Evolutionary conservation across 2,888 invertebrate species (phyloP), one percentile per base, ranked within the genome.

Genomic region (Trachelus tabidus): DNA sequence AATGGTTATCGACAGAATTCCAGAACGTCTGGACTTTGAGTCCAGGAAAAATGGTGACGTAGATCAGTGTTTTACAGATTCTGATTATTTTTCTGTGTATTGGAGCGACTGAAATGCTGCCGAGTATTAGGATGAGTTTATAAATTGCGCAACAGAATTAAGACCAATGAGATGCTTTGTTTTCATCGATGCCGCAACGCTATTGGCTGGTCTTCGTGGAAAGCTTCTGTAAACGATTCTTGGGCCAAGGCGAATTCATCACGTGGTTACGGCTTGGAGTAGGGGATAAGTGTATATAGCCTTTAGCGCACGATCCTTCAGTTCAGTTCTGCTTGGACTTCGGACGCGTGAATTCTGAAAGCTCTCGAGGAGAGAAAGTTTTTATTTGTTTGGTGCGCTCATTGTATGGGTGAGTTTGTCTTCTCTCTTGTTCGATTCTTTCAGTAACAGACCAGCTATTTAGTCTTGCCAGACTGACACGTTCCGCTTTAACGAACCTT

Each of bases 321-420:
- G 83, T 81, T 86, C 87, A 91, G 90, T 90, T 89, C 88, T 85
- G 83, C 87, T 88, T 84, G 86, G 85, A 89, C 89, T 90, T 90
- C 88, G 85, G 88, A 89, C 85, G 87, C 85, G 89, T 84, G 86
- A 83, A 85, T 81, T 76, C 80, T 79, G 74, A 80, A 81, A 84
- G 85, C 85, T 85, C 85, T 79, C 83, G 86, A 84, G 84, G 85
- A 86, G 88, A 80, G 87, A 86, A 87, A 87, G 90, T 90, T 91
- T 89, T 89, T 88, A 87, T 91, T 89, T 91, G 91, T 89, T 91
- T 88, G 89, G 91, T 91, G 90, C 87, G 91, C 90, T 91, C 91
- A 86, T 91, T 91, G 91, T 91, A 91, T 91, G 91, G 91, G 91
- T 91, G 85, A 90, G 91, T 86, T 30, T 35, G 37, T 3, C 9